A percentile compares a stretch with the other conserved stretches of the same genome.
These are phyloP conservation scores for Chelonus insularis DNA, from an alignment of 1,140 invertebrate species.

Conservation along the genomic window DNA sequence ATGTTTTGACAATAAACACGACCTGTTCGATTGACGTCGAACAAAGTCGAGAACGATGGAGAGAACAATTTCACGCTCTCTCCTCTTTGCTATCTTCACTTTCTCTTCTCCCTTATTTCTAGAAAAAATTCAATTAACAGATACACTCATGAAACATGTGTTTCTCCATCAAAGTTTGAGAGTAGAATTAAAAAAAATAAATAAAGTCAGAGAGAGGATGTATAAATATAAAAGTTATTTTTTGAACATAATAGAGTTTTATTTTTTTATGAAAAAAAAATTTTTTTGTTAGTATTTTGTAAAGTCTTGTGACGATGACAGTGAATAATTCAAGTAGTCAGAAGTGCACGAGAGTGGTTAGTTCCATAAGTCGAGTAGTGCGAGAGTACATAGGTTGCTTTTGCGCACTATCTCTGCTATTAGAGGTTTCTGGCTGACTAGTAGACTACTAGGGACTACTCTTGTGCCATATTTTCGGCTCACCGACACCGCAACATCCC, in stretches of 20 bases:
- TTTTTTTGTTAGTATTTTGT: background rate
- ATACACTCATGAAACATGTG: background rate
- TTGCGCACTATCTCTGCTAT: conserved; percentile 37
- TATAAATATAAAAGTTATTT: too few relatives aligned
- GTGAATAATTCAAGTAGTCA: conserved; percentile 9
- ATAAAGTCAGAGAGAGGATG: too few relatives aligned
- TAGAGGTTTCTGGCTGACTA: conserved; percentile 56
- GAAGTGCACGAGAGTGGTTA: conserved; percentile 25
- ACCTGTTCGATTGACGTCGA: conserved; percentile 44
- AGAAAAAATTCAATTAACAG: background rate
- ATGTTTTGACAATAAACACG: conserved; percentile 58
- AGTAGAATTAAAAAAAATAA: background rate
- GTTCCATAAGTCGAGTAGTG: conserved; percentile 19
- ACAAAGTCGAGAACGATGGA: conserved; percentile 4
- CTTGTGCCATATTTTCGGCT: conserved; percentile 13
- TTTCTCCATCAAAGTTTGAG: background rate
- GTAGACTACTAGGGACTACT: conserved; percentile 26
- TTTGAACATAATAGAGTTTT: too few relatives aligned
- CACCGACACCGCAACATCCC: conserved; percentile 45
- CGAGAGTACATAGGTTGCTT: conserved; percentile 17
- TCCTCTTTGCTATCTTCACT: background rate
- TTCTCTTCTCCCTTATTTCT: background rate
- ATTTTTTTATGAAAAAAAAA: too few relatives aligned
- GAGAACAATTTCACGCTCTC: conserved; percentile 4
- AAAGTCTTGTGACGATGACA: background rate